phyloP scores from a whole-genome alignment of 2,888 invertebrate genomes.

The Cremastinae sp. region DNA sequence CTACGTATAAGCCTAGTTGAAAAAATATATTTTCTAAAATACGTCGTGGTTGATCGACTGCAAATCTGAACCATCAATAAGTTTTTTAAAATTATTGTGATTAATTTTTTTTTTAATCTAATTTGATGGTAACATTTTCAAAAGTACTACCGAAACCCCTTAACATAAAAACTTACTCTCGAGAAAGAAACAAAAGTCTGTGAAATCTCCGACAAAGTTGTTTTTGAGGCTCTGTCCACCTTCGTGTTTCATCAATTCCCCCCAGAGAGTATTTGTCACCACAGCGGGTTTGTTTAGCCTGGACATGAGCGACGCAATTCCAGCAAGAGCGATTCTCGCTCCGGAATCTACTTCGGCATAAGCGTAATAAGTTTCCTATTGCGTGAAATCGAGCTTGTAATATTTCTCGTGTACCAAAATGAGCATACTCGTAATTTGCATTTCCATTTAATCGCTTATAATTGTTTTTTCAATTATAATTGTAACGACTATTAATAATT shows the following conservation, averaged over 20 bases:
- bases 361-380: constrained; percentile 78
- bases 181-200: constrained; percentile 82
- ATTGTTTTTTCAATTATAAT: too few species aligned
- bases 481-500: too few species aligned
- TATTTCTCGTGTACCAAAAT: background rate
- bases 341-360: constrained; percentile 75
- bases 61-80: background rate
- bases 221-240: constrained; percentile 80
- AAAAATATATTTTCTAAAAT: too few species aligned
- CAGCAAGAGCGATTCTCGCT: constrained; percentile 73
- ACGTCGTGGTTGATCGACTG: too few species aligned
- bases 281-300: constrained; percentile 80
- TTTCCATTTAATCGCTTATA: background rate
- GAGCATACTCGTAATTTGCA: too few species aligned
- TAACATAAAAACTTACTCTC: constrained; percentile 78
- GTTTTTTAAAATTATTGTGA: too few species aligned
- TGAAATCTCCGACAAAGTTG: constrained; percentile 83
- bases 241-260: constrained; percentile 81
- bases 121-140: too few species aligned
- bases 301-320: constrained; percentile 73
- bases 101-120: too few species aligned
- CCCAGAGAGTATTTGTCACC: constrained; percentile 82
- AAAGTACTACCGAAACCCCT: too few species aligned
- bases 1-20: too few species aligned
- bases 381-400: constrained; percentile 15